Evolutionary conservation across 2,888 invertebrate species (phyloP), one percentile per base, ranked within the genome.

Genomic region (Clitarchus hookeri): DNA sequence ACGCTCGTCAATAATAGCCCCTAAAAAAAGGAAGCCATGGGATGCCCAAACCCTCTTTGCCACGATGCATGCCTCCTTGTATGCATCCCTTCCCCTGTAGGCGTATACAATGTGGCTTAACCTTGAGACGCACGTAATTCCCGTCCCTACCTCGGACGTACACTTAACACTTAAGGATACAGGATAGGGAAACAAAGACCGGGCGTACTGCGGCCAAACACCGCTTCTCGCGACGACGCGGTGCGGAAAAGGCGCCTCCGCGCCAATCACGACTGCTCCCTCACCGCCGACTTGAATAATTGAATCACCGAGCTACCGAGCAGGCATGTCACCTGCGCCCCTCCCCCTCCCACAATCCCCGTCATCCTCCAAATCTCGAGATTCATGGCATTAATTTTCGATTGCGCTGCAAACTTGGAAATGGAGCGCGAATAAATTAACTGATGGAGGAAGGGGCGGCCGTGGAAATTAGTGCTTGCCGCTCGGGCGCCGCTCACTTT

Each of bases 321-420:
- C 65, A 9, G 23, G 65, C 65, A 16, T 65, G 65, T 65, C 65
- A 65, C 65, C 65, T 65, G 23, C 65, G 6, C 11, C 23, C 65
- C n/a, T 48, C 1, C 23, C 65, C 65, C 65, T 16, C 65, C 65
- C 65, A 65, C 65, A 8, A 16, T 19, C 23, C 23, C 23, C 0
- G 3, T 19, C 0, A 6, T 9, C 65, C 23, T 16, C 8, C 19
- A 2, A 23, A n/a, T n/a, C n/a, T 2, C 53, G 19, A 12, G 19
- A 19, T 16, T 53, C 1, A 53, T 53, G 2, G 65, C 65, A 65
- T 65, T 65, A 65, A 65, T 65, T 65, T 65, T 65, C 65, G 12
- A 65, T 65, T 65, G 65, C 65, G 65, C 65, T 65, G 65, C 65
- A 65, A 65, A 65, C 65, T 65, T 65, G 23, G 65, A 65, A 65